Percentiles rank a stretch among this genome's conserved stretches.
phyloP scores from a whole-genome alignment of 2,888 invertebrate genomes.

The Heliconius charithonia region DNA sequence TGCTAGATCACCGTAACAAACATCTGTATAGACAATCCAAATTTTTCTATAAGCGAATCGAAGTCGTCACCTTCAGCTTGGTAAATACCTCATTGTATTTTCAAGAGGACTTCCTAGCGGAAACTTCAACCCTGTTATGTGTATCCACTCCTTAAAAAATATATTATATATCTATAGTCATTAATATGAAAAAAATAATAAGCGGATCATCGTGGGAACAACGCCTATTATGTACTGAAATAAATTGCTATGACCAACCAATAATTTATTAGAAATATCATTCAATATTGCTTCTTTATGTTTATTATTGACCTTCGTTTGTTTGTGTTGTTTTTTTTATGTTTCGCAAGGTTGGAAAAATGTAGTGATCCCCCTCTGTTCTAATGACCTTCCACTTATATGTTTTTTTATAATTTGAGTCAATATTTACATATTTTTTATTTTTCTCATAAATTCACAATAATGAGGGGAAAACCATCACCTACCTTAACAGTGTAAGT shows the following conservation, averaged over 20 bases:
- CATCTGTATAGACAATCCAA: constrained; percentile 12
- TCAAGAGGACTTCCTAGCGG: background rate
- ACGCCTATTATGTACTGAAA: constrained; percentile 18
- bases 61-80: background rate
- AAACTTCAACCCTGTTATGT: background rate
- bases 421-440: too few relatives aligned
- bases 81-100: constrained; percentile 3
- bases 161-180: too few relatives aligned
- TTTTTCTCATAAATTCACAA: too few relatives aligned
- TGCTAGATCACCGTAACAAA: background rate
- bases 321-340: background rate
- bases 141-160: too few relatives aligned
- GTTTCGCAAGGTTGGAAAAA: background rate
- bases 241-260: constrained; percentile 26
- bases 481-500: too few relatives aligned
- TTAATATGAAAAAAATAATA: background rate
- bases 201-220: constrained; percentile 23
- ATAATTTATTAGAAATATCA: constrained; percentile 22
- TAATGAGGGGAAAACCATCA: too few relatives aligned
- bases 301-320: background rate
- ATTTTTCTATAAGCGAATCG: constrained; percentile 9
- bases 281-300: constrained; percentile 3
- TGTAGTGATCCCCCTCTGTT: background rate
- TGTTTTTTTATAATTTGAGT: too few relatives aligned
- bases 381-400: too few relatives aligned